phyloP scores from a whole-genome alignment of 2,888 invertebrate species.

The Aporophyla lueneburgensis region DNA sequence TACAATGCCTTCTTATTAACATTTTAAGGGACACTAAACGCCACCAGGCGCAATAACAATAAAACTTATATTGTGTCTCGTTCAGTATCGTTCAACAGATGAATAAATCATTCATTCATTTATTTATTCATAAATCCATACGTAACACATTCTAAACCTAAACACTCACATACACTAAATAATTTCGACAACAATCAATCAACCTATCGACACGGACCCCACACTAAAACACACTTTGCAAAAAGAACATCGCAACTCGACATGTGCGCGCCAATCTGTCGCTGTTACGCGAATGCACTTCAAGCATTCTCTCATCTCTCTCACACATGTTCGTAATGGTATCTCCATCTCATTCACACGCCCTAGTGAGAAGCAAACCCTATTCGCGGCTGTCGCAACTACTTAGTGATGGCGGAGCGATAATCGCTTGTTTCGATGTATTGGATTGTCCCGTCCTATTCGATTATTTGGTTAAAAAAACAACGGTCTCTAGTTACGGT shows the following conservation, averaged over 20 bases:
- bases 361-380: constrained; percentile 69
- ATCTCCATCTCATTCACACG: constrained; percentile 71
- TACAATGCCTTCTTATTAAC: neutral
- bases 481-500: constrained; percentile 70
- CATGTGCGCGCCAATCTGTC: constrained; percentile 91
- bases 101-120: neutral
- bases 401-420: constrained; percentile 84
- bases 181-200: constrained; percentile 9
- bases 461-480: constrained; percentile 81
- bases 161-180: neutral
- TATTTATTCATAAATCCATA: neutral
- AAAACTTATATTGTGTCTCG: no score
- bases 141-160: neutral
- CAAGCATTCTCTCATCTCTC: constrained; percentile 74
- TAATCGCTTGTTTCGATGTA: constrained; percentile 85
- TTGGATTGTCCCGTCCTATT: constrained; percentile 87
- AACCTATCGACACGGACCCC: constrained; percentile 57
- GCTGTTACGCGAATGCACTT: constrained; percentile 84
- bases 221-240: constrained; percentile 77
- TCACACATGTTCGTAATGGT: constrained; percentile 60
- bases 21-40: neutral
- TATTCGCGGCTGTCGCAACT: constrained; percentile 82
- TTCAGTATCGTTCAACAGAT: no score
- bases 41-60: no score
- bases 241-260: constrained; percentile 89